phyloP scores from a whole-genome alignment of 2,888 invertebrate genomes.

The Elaeidobius kamerunicus region DNA sequence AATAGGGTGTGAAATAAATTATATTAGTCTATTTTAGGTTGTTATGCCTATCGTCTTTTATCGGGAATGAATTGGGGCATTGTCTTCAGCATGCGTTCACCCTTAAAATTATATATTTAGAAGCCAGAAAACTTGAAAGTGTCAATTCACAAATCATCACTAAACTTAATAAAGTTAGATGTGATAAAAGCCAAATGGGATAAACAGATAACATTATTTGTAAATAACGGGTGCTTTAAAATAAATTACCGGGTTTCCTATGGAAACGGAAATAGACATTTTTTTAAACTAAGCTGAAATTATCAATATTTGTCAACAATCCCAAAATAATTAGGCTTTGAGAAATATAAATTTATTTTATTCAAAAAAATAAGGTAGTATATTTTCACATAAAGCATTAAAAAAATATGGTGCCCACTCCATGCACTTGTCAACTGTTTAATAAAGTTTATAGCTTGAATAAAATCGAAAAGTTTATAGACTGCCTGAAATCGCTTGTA shows the following conservation, averaged over 20 bases:
- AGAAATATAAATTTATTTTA: too few species aligned
- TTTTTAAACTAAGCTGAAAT: too few species aligned
- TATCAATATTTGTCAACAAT: too few species aligned
- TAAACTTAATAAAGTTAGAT: not conserved
- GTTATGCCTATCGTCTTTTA: constrained; percentile 19
- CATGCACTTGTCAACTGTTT: constrained; percentile 11
- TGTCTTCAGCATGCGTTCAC: constrained; percentile 7
- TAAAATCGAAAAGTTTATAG: constrained; percentile 17
- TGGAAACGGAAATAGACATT: too few species aligned
- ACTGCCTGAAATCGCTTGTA: constrained; percentile 15
- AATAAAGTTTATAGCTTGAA: constrained; percentile 19
- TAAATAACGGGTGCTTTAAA: too few species aligned
- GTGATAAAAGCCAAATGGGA: constrained; percentile 8
- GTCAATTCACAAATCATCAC: constrained; percentile 17
- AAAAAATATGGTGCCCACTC: too few species aligned
- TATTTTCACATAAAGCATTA: too few species aligned
- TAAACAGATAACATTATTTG: too few species aligned
- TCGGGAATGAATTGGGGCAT: constrained; percentile 12
- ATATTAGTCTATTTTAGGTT: constrained; percentile 10
- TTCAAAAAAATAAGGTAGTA: too few species aligned
- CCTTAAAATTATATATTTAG: not conserved
- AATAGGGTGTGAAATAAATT: constrained; percentile 27
- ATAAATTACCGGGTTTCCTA: too few species aligned
- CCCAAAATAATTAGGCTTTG: too few species aligned
- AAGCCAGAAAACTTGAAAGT: not conserved